phyloP scores from a whole-genome alignment of 2,888 invertebrate species.

The Trimorus sp. region DNA sequence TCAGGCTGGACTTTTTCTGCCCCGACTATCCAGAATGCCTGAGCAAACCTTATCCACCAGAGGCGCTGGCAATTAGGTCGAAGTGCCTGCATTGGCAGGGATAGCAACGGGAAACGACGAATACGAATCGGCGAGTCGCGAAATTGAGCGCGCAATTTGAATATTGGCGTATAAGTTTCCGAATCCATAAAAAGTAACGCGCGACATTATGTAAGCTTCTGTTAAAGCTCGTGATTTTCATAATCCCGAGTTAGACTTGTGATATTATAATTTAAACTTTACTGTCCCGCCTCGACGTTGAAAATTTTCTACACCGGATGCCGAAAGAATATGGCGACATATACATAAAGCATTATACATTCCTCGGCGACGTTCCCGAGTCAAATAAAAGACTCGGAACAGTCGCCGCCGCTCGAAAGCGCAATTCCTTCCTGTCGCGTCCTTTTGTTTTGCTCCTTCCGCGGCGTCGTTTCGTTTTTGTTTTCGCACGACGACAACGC shows the following conservation, averaged over 20 bases:
- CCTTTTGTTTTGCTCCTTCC: slow-evolving; percentile 48
- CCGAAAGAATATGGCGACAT: slow-evolving; percentile 62
- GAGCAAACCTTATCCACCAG: too few species aligned
- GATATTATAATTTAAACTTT: slow-evolving; percentile 64
- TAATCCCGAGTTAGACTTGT: slow-evolving; percentile 62
- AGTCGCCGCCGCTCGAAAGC: slow-evolving; percentile 61
- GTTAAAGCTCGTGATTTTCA: slow-evolving; percentile 61
- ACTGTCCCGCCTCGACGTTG: slow-evolving; percentile 50
- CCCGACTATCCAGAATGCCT: too few species aligned
- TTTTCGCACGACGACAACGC: slow-evolving; percentile 39
- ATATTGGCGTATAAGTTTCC: slow-evolving; percentile 36
- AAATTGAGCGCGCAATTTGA: slow-evolving; percentile 30
- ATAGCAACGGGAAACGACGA: background rate
- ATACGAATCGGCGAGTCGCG: background rate
- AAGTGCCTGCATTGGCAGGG: too few species aligned
- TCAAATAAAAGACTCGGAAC: slow-evolving; percentile 66
- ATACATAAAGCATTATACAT: slow-evolving; percentile 66
- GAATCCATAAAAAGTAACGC: slow-evolving; percentile 46
- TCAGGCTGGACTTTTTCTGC: too few species aligned
- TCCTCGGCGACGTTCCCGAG: slow-evolving; percentile 59
- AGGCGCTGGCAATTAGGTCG: too few species aligned
- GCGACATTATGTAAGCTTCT: slow-evolving; percentile 59
- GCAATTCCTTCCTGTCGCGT: slow-evolving; percentile 53
- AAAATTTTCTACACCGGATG: slow-evolving; percentile 62
- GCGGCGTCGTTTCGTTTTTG: slow-evolving; percentile 43